phyloP scores from a whole-genome alignment of 2,888 invertebrate species.

The Oscheius sp. region DNA sequence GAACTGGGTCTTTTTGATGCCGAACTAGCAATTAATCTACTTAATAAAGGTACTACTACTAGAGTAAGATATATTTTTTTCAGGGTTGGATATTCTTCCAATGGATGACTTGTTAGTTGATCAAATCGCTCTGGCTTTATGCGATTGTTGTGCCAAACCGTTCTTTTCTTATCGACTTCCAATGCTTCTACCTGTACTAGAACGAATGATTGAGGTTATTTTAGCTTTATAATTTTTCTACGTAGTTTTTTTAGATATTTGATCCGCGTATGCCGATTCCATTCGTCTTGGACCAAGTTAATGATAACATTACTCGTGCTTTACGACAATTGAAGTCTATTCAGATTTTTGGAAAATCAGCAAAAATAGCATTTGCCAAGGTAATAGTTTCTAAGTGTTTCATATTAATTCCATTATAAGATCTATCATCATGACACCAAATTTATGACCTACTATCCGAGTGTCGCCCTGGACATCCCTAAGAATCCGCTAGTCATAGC shows the following conservation, averaged over 20 bases:
- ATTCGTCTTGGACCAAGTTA: conserved; percentile 1
- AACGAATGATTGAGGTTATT: conserved; percentile 13
- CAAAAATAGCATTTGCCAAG: conserved; percentile 19
- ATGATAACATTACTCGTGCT: conserved; percentile 10
- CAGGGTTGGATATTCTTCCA: conserved; percentile 7
- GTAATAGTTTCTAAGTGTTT: background rate
- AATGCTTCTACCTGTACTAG: conserved; percentile 3
- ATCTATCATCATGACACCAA: background rate
- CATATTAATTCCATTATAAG: conserved; percentile 1
- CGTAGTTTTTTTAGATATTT: conserved; percentile 2
- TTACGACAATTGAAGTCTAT: conserved; percentile 9
- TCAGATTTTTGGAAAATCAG: conserved; percentile 10
- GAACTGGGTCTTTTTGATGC: conserved; percentile 26
- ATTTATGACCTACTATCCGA: background rate
- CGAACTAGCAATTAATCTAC: conserved; percentile 13
- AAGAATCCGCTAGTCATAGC: conserved; percentile 5
- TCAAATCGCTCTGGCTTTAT: conserved; percentile 26
- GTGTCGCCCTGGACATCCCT: background rate
- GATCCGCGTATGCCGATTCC: conserved; percentile 18
- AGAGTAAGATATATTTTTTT: background rate
- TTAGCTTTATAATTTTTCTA: background rate
- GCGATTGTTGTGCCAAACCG: conserved; percentile 21
- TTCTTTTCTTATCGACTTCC: conserved; percentile 4
- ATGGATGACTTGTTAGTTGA: conserved; percentile 16
- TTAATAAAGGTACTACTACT: background rate